Evolutionary conservation across 2,113 vertebrate genomes (phyloP).

Genomic region (Struthio camelus): DNA sequence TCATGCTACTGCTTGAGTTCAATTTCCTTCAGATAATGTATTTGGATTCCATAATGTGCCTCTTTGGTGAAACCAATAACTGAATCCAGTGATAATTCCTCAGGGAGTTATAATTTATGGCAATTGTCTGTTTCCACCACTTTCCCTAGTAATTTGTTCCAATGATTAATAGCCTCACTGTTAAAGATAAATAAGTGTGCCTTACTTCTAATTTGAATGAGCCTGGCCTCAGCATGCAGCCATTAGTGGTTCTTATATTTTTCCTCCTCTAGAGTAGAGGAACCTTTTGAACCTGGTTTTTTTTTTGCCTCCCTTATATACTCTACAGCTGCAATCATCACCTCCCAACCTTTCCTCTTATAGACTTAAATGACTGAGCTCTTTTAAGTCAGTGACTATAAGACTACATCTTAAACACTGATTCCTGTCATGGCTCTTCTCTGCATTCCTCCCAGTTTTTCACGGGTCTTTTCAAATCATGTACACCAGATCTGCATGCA

Average conservation of each 20-base stretch:
- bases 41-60: constrained; percentile 19
- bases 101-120: constrained; percentile 52
- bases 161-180: constrained; percentile 47
- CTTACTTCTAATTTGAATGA: constrained; percentile 28
- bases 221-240: constrained; percentile 37
- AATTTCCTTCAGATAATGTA: constrained; percentile 48
- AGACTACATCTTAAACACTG: background rate
- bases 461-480: background rate
- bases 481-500: background rate
- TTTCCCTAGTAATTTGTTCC: constrained; percentile 47
- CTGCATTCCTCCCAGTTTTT: background rate
- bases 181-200: constrained; percentile 41
- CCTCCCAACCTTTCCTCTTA: background rate
- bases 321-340: background rate
- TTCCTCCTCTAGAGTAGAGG: background rate
- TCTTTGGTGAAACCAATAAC: constrained; percentile 51
- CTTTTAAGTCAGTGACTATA: background rate
- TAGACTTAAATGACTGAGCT: background rate
- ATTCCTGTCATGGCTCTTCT: background rate
- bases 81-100: constrained; percentile 30
- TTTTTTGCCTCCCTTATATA: background rate
- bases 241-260: background rate
- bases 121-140: constrained; percentile 46
- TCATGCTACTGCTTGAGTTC: background rate
- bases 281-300: background rate